Evolutionary conservation across 2,888 invertebrate species (phyloP), one percentile per base, ranked within the genome.

Genomic region (Oscheius sp.): DNA sequence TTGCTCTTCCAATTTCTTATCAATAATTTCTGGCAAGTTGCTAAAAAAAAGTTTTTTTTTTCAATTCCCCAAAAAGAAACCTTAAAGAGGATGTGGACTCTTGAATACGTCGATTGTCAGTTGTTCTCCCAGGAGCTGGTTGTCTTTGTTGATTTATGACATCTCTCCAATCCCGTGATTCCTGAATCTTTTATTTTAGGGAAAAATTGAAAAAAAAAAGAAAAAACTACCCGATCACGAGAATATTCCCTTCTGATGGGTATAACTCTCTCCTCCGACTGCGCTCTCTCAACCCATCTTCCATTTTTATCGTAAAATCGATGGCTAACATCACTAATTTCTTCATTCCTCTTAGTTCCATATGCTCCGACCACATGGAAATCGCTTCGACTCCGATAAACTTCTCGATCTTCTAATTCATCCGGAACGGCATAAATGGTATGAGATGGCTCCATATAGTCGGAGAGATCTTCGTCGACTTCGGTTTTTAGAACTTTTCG

Each of bases 131-230:
- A 10, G 81, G 81, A 10, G 76, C 73, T 15, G 80, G 42, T 55
- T 79, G 80, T 27, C 81, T 68, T 63, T 81, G 81, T 48, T 76
- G 68, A 27, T 78, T 75, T 50, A 81, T 76, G 33, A 80, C 73
- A 29, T 80, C 72, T 27, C 78, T 69, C 79, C 79, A 79, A 48
- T 79, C 75, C 37, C 79, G 72, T 6, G 74, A 70, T 34, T 80
- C 79, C 76, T 80, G 25, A 39, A 75, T 48, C 27, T 29, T 1
- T 4, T 8, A 4, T 63, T 46, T 12, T 12, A n/a, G n/a, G n/a
- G n/a, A n/a, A n/a, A n/a, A n/a, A n/a, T n/a, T n/a, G n/a, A n/a
- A n/a, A n/a, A n/a, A n/a, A n/a, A n/a, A n/a, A n/a, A n/a, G n/a
- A n/a, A n/a, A n/a, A n/a, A n/a, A n/a, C n/a, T n/a, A n/a, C n/a